phyloP scores from a whole-genome alignment of 2,888 invertebrate species.

The Epiperipatus broadwayi region DNA sequence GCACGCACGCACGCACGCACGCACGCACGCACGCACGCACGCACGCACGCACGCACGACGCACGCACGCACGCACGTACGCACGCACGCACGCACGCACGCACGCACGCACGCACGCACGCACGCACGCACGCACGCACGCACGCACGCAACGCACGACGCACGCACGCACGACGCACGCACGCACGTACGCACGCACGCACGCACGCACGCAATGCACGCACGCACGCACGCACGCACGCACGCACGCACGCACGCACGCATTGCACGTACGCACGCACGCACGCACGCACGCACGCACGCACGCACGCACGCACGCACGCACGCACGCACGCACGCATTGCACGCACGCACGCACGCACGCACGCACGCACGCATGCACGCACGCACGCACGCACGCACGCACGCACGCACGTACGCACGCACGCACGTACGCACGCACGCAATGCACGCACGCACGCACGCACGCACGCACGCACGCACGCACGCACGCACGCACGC shows the following conservation, averaged over 20 bases:
- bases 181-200: slow-evolving; percentile 10
- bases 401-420: slow-evolving; percentile 12
- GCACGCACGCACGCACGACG: no score
- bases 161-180: no score
- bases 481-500: slow-evolving; percentile 10
- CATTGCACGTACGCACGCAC: no score
- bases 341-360: no score
- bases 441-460: no score
- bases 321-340: no score
- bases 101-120: slow-evolving; percentile 3
- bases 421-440: slow-evolving; percentile 9
- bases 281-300: slow-evolving; percentile 10
- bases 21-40: slow-evolving; percentile 3
- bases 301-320: slow-evolving; percentile 12
- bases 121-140: slow-evolving; percentile 3
- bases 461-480: slow-evolving; percentile 9
- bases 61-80: slow-evolving; percentile 6
- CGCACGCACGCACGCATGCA: slow-evolving; percentile 12
- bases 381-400: slow-evolving; percentile 12
- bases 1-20: slow-evolving; percentile 1
- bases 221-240: slow-evolving; percentile 9
- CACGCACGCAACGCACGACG: no score
- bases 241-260: slow-evolving; percentile 6
- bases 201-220: slow-evolving; percentile 8
- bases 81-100: slow-evolving; percentile 9